These are phyloP conservation scores for Zaprionus kolodkinae DNA, from an alignment of 1,140 invertebrate genomes.

Conservation along the genomic window DNA sequence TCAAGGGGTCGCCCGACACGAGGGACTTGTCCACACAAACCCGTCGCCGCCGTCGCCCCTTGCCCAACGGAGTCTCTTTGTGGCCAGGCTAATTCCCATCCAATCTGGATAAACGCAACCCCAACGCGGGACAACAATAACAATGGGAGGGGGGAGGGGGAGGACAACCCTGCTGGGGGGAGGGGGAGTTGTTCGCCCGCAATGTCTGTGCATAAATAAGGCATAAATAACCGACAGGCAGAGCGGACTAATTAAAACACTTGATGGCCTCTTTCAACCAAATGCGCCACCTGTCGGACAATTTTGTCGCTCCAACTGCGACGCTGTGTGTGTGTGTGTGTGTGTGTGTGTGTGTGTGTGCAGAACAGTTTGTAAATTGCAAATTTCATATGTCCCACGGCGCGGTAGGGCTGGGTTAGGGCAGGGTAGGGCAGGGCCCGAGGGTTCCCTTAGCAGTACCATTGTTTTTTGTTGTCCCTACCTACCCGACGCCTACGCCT, in stretches of 20 bases:
- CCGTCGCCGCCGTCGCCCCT: background rate
- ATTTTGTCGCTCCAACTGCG: background rate
- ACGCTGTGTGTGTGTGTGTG: background rate
- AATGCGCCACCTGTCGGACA: constrained; percentile 42
- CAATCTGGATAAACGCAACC: constrained; percentile 20
- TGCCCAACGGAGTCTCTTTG: constrained; percentile 6
- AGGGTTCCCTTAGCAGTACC: background rate
- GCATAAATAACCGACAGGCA: constrained; percentile 76
- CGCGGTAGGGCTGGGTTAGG: background rate
- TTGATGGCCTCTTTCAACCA: constrained; percentile 66
- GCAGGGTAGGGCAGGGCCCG: background rate
- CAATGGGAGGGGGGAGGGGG: too few species aligned
- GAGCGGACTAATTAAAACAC: constrained; percentile 73
- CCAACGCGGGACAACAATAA: background rate
- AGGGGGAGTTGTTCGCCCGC: constrained; percentile 44
- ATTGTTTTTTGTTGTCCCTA: constrained; percentile 31
- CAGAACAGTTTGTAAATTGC: constrained; percentile 58
- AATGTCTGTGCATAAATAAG: constrained; percentile 79
- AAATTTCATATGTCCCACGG: constrained; percentile 56
- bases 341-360: background rate
- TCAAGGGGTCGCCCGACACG: background rate
- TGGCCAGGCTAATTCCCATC: constrained; percentile 29
- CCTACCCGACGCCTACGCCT: background rate
- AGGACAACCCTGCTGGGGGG: background rate
- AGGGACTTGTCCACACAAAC: background rate